phyloP scores from a whole-genome alignment of 2,888 invertebrate species.

The Athripsodes cinereus region DNA sequence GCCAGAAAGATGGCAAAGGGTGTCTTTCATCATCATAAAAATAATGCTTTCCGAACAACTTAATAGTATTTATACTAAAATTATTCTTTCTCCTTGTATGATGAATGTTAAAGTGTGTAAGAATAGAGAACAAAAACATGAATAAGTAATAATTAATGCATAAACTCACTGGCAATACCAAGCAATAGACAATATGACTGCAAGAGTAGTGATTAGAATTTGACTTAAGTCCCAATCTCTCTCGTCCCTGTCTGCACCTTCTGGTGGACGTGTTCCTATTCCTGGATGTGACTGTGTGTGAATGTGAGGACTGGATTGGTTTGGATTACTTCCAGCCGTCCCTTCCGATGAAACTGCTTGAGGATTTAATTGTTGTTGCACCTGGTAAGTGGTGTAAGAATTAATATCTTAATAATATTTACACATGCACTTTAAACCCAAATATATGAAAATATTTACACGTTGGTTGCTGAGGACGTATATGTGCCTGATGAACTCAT shows the following conservation, averaged over 20 bases:
- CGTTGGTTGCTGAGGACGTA: too few relatives aligned
- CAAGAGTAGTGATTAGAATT: slow-evolving; percentile 24
- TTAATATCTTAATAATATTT: too few relatives aligned
- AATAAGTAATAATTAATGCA: slow-evolving; percentile 6
- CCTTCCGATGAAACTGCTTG: background rate
- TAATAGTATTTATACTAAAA: too few relatives aligned
- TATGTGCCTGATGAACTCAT: too few relatives aligned
- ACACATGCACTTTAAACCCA: too few relatives aligned
- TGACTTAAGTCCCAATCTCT: slow-evolving; percentile 26
- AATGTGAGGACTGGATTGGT: slow-evolving; percentile 5
- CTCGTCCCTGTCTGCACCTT: slow-evolving; percentile 14
- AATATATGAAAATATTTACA: too few relatives aligned
- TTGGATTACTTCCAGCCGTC: background rate
- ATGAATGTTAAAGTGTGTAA: background rate
- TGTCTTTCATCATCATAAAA: too few relatives aligned
- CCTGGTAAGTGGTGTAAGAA: too few relatives aligned
- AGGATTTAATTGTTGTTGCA: slow-evolving; percentile 23
- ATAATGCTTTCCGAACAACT: too few relatives aligned
- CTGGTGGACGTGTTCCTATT: slow-evolving; percentile 2
- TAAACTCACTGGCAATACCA: slow-evolving; percentile 27
- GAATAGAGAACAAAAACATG: background rate
- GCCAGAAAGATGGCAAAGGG: too few relatives aligned
- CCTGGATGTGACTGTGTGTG: slow-evolving; percentile 2
- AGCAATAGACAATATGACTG: slow-evolving; percentile 25
- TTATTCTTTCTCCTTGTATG: too few relatives aligned